Evolutionary conservation across 2,113 vertebrate species (phyloP), one percentile per base, ranked within the genome.

Genomic region (Hippolais icterina): DNA sequence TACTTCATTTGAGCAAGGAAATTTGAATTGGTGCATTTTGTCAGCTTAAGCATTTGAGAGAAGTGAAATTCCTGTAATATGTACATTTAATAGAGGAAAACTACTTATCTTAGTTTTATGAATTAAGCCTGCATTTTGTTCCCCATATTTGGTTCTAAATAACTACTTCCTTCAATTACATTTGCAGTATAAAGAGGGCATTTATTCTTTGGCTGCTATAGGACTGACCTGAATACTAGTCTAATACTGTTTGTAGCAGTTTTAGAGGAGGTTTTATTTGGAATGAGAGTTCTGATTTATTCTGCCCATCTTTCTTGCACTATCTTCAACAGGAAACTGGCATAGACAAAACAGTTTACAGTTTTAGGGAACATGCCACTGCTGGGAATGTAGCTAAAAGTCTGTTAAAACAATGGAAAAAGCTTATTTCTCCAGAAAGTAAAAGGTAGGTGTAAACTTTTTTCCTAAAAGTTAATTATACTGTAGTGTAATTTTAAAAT

Each of bases 271-370:
- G 5, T 7, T 86, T 79, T 93, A 11, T 81, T 86, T 74, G 60
- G 22, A 19, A 33, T 76, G 21, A 22, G 57, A 44, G 11, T 46
- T 15, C 3, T 29, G 20, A 52, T 64, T 75, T 72, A 37, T 65
- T 81, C 57, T 66, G 10, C 12, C 19, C 5, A 17, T 80, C 61
- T 83, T 78, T 76, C 46, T 87, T 81, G 49, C 17, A 16, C 39
- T 69, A 0, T 84, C 27, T 70, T 80, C 68, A 76, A 95, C 86
- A 99, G 98, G 98, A 98, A 98, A 99, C 98, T 59, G 98, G 98
- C 93, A 98, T 98, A 72, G 98, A 98, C 22, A 99, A 99, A 98
- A 96, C 95, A 1, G 98, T 98, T 12, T 98, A 99, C 76, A 91
- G 97, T 63, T 97, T 99, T 69, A 98, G 98, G 50, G 98, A 98